These are phyloP conservation scores for Trachemys scripta DNA, from an alignment of 2,113 vertebrate genomes.

Conservation along the genomic window DNA sequence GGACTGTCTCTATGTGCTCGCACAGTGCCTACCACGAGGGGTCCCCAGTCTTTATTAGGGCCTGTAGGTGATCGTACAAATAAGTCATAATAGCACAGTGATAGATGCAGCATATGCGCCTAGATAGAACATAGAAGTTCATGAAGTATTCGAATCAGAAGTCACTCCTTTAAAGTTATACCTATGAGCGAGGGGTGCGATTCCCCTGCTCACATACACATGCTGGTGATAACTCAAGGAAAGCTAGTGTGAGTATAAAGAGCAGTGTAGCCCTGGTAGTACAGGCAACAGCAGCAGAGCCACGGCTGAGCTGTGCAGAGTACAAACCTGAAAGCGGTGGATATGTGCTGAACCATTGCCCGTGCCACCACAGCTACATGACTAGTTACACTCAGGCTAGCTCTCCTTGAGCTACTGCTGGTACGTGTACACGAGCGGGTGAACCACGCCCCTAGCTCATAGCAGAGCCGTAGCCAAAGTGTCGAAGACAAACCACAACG, in stretches of 20 bases:
- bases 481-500: neutral
- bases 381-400: too few relatives aligned
- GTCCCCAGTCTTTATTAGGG: neutral
- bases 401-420: neutral
- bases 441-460: neutral
- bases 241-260: neutral
- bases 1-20: neutral
- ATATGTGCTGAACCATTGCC: neutral
- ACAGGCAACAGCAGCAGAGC: neutral
- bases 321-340: neutral
- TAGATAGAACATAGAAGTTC: neutral
- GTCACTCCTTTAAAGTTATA: rapidly evolving
- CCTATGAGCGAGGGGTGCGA: neutral
- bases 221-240: neutral
- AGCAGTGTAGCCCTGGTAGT: neutral
- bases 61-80: neutral
- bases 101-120: neutral
- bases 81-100: neutral
- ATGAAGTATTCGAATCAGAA: neutral
- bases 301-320: neutral
- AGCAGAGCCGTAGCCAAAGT: neutral
- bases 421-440: too few relatives aligned
- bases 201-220: neutral
- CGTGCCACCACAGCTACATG: too few relatives aligned
- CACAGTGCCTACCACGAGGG: neutral